Evolutionary conservation across 2,797 vertebrate species (phyloP).

Genomic region (Eulemur albifrons): DNA sequence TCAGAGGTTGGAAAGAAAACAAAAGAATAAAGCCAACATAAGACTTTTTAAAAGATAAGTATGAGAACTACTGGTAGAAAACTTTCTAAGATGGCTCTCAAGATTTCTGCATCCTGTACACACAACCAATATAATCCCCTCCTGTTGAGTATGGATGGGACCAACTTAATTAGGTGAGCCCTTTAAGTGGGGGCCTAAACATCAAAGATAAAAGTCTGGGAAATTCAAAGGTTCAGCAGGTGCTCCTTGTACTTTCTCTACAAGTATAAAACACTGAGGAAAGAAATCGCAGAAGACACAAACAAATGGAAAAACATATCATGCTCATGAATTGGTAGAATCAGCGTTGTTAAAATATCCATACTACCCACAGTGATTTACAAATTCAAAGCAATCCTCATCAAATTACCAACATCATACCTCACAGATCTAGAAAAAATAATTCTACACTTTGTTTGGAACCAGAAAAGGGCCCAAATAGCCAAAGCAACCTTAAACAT

Average conservation of each 20-base stretch:
- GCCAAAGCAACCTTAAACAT: no score
- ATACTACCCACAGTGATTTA: no score
- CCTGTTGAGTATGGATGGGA: not conserved
- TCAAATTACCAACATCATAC: no score
- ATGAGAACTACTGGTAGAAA: not conserved
- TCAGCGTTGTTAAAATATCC: no score
- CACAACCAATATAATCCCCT: not conserved
- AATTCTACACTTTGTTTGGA: no score
- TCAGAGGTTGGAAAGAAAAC: not conserved
- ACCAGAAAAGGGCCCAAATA: no score
- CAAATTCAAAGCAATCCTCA: no score
- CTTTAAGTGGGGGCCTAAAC: not conserved
- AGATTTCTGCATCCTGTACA: not conserved
- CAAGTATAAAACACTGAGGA: no score
- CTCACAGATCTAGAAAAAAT: no score
- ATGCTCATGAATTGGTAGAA: no score
- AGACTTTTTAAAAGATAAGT: not conserved
- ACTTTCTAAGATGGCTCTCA: not conserved
- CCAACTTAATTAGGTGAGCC: not conserved
- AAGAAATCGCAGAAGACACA: no score
- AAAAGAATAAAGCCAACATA: not conserved
- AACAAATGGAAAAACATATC: no score
- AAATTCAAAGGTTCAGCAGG: not conserved
- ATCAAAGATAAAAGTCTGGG: not conserved
- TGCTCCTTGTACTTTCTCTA: not conserved